Evolutionary conservation across 2,113 vertebrate genomes (phyloP), one percentile per base, ranked within the genome.

Genomic region (Lagenorhynchus albirostris): DNA sequence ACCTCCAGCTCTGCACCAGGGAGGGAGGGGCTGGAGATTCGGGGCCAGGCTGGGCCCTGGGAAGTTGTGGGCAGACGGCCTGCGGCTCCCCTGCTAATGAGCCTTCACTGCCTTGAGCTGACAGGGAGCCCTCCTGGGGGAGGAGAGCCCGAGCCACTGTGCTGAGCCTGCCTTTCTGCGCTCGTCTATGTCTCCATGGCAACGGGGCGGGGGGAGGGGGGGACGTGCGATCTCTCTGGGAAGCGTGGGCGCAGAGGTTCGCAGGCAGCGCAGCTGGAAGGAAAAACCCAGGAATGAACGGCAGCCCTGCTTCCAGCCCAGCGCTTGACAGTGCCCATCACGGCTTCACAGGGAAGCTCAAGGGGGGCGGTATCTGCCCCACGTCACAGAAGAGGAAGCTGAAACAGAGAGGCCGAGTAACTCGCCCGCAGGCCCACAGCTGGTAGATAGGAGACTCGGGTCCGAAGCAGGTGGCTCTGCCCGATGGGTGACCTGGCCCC

Each of bases 121-220:
- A 23, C 89, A 25, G 68, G 55, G 65, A 62, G 53, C 63, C 73
- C 73, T 38, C 67, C 50, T 10, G 38, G 33, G 76, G 88, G 68
- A 67, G 92, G 92, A 31, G 71, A 58, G 71, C 80, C 36, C 11
- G 84, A 82, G 31, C 62, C 0, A 53, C 73, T 53, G 26, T 60
- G 79, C 92, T 41, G 77, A 92, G 89, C 90, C 90, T 36, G 71
- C 93, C 89, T 91, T 7, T 76, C 93, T 5, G 73, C 50, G 62
- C 82, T 55, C 87, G 0, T 55, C 82, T 90, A 29, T 38, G 79
- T 87, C 31, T 77, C 97, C 97, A 96, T 97, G 96, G 98, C 96
- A 96, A 97, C 97, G 2, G 12, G 80, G 83, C 11, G 6, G 50
- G 18, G 1, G 83, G 76, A 44, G 76, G 38, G 77, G 58, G 93